Conservation (phyloP, 1,140 invertebrate species). For the Tribolium madens region DNA sequence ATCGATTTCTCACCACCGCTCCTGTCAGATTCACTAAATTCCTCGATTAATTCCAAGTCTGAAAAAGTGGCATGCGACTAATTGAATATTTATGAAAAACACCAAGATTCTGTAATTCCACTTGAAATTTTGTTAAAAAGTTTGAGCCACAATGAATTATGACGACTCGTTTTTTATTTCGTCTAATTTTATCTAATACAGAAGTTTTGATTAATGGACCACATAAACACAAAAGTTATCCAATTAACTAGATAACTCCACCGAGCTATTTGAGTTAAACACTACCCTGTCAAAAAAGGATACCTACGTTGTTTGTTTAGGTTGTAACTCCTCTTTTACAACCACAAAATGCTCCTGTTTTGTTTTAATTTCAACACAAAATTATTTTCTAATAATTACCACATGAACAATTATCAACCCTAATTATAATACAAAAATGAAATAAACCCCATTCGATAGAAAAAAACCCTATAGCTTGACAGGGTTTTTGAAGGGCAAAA, state of each 20-base stretch:
- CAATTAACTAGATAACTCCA: conserved; percentile 28
- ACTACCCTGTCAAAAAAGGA: not conserved
- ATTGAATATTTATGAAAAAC: conserved; percentile 30
- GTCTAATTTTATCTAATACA: conserved; percentile 32
- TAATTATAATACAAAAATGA: too few species aligned
- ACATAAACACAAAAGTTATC: conserved; percentile 32
- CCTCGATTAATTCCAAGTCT: conserved; percentile 12
- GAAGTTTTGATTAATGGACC: conserved; percentile 27
- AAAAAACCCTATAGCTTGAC: too few species aligned
- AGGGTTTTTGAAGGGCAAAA: too few species aligned
- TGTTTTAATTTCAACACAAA: too few species aligned
- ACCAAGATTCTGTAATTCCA: not conserved
- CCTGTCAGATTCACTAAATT: conserved; percentile 35
- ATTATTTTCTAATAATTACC: too few species aligned
- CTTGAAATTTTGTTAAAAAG: not conserved
- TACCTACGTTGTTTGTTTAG: conserved; percentile 14
- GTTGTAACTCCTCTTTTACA: not conserved
- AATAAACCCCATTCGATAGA: too few species aligned
- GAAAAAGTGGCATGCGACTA: conserved; percentile 22
- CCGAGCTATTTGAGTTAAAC: conserved; percentile 12
- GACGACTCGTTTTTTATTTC: conserved; percentile 5
- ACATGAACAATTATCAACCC: too few species aligned
- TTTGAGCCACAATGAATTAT: not conserved
- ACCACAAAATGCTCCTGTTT: too few species aligned
- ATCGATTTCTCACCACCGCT: conserved; percentile 34